Base-by-base conservation (phyloP, 2,888 invertebrate species). In the Agonopterix alstromeriana region DNA sequence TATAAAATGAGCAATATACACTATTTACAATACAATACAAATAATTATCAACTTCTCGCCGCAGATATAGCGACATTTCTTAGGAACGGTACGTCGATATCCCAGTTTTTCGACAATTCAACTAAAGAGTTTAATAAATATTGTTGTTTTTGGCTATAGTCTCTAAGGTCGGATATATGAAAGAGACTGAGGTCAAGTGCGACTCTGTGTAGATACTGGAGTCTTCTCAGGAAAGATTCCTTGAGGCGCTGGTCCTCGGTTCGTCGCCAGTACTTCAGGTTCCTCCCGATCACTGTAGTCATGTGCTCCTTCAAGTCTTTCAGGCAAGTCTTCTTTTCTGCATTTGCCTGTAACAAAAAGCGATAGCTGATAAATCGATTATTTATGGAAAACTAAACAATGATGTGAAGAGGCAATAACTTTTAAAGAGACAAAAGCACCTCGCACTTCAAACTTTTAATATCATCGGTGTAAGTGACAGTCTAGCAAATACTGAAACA, bases 261-360 rank as follows among this genome's bases (percentile, higher is more conserved):
- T 36, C 77, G 73, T 1, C 92, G 79, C 90, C 91, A 92, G 52
- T 90, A 84, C 53, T 82, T 84, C 11, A 92, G 77, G 43, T 90
- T 90, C 51, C 78, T 77, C 35, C 85, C 87, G 46, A 92, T 90
- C 2, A 90, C 57, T 2, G 82, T 74, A 2, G 84, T 75, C 9
- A 89, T 87, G 61, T 91, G 90, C 43, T 86, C 81, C 50, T 86
- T 83, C 38, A 91, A 69, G 46, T 88, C 84, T 52, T 72, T 80
- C 10, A 91, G 65, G 57, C 91, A 92, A 1, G 73, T 67, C 42
- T 70, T 77, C 61, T 82, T 88, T 47, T 86, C 84, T 3, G 57
- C 54, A 7, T 60, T 61, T 9, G 67, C 68, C 90, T 86, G 75
- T 35, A 67, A 72, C 48, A 58, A 58, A 46, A 47, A 42, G 8